These are phyloP conservation scores for Eristalis arbustorum DNA, from an alignment of 2,888 invertebrate genomes.

Conservation along the genomic window DNA sequence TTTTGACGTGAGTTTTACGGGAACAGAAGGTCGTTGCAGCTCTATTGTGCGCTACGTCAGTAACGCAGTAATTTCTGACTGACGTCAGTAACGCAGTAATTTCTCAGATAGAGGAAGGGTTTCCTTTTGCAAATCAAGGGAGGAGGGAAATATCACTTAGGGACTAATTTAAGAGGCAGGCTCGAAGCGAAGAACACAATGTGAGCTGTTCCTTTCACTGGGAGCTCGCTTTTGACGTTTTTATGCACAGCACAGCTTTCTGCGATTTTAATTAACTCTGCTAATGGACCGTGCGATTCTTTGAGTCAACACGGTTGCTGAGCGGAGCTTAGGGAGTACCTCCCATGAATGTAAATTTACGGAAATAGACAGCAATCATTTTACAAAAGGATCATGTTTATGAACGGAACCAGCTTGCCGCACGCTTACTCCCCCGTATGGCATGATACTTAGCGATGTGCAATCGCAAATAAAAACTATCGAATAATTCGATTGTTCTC, in stretches of 20 bases:
- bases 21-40: neutral
- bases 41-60: too few relatives aligned
- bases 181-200: neutral
- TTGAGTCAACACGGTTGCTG: neutral
- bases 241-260: neutral
- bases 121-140: neutral
- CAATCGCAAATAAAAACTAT: too few relatives aligned
- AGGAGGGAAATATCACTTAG: too few relatives aligned
- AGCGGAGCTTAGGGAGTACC: too few relatives aligned
- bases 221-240: neutral
- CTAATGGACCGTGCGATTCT: neutral
- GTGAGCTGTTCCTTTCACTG: neutral
- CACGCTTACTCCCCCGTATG: too few relatives aligned
- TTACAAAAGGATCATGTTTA: too few relatives aligned
- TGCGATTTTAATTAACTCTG: neutral
- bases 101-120: neutral
- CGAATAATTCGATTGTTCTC: too few relatives aligned
- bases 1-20: neutral
- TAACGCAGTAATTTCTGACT: neutral
- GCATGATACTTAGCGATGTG: too few relatives aligned
- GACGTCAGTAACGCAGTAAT: too few relatives aligned
- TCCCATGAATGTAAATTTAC: too few relatives aligned
- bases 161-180: neutral
- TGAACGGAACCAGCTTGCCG: too few relatives aligned
- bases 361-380: too few relatives aligned